Base-by-base conservation (phyloP, 2,797 vertebrate species). In the Esox lucius region DNA sequence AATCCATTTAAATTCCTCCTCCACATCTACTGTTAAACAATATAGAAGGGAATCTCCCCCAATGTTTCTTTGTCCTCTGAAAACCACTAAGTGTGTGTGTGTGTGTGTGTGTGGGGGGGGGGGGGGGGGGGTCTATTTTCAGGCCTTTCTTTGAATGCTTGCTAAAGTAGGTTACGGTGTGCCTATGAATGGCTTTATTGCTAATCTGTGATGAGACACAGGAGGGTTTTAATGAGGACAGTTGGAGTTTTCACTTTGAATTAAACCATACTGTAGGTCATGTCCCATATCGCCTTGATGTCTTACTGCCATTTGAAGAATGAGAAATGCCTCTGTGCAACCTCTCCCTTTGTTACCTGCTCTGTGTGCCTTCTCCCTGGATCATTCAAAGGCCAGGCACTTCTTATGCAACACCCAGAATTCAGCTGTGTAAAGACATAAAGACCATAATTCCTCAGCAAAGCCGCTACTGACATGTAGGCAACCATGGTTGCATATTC, bases 391-490 rank as follows among this genome's bases (percentile, higher is more conserved):
- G 65, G 48, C 73, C 33, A 35, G 26, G 22, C 13, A 48, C 39
- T 42, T 62, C 13, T 48, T 64, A 26, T 49, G n/a, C 46, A 56
- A 65, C 49, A 74, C 73, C 72, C 49, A 67, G 51, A 59, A 49
- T 56, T 48, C 73, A 35, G 56, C 59, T 73, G 59, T 49, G 39
- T 33, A 73, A 73, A 24, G 24, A 73, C 35, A 24, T 26, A 9
- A 62, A 64, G 22, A 72, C 24, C 22, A 24, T 64, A 26, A 72
- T 1, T 83, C 53, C 35, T 77, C 69, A 74, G 48, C 80, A 65
- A 82, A 78, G 76, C 68, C 83, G 83, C 79, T 84, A 75, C 70
- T 68, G 53, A 68, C 65, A 62, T 68, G 26, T 56, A 51, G 64
- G 19, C 35, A 31, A 64, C 13, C 64, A 31, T 64, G 61, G 77